Conservation (phyloP, 2,888 invertebrate species). For the Agriopis aurantiaria region DNA sequence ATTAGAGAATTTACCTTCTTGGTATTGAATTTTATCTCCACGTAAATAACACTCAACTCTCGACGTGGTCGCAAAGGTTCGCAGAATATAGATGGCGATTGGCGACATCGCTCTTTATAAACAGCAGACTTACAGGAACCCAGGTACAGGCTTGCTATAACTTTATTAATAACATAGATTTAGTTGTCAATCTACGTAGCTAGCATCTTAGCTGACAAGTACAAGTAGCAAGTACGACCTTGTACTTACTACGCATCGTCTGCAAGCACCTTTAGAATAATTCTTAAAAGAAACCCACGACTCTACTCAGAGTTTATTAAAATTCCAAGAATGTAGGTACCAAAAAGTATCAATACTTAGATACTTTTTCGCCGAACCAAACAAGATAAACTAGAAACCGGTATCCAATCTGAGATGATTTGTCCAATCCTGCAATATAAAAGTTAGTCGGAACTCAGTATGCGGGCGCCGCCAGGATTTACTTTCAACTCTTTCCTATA, state of each 20-base stretch:
- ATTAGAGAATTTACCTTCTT: background rate
- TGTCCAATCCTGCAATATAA: constrained; percentile 71
- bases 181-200: too few species aligned
- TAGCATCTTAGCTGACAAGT: too few species aligned
- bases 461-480: constrained; percentile 73
- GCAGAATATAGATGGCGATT: constrained; percentile 7
- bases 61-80: background rate
- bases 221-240: too few species aligned
- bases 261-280: too few species aligned
- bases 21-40: background rate
- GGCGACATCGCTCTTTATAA: background rate
- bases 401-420: constrained; percentile 51
- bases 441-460: constrained; percentile 69
- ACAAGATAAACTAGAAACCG: constrained; percentile 45
- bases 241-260: too few species aligned
- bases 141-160: too few species aligned
- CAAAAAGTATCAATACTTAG: constrained; percentile 1
- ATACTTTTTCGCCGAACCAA: constrained; percentile 15
- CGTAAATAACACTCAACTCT: background rate
- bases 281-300: too few species aligned
- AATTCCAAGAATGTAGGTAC: background rate
- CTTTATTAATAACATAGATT: too few species aligned
- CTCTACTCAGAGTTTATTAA: too few species aligned
- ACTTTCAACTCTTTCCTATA: constrained; percentile 64
- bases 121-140: background rate